Percentiles rank a stretch among this genome's conserved stretches.
phyloP scores from a whole-genome alignment of 2,888 invertebrate species.

The Ophion costatus region DNA sequence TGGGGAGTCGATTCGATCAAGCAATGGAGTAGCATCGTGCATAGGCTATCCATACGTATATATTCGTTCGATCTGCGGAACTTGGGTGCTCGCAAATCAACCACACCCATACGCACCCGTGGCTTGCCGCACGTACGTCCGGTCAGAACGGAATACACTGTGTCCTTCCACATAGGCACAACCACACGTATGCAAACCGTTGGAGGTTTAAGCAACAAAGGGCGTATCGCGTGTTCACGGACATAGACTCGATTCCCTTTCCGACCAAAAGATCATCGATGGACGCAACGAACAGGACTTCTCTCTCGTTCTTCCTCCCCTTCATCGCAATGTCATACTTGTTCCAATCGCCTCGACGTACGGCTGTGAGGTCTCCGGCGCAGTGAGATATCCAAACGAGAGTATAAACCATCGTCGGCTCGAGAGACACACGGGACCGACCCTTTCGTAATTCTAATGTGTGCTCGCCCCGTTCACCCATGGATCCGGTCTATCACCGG shows the following conservation, averaged over 20 bases:
- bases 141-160: conserved; percentile 46
- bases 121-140: conserved; percentile 61
- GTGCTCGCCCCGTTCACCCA: conserved; percentile 49
- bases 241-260: conserved; percentile 3
- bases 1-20: conserved; percentile 77
- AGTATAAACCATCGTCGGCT: conserved; percentile 50
- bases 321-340: conserved; percentile 8
- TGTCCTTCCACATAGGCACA: conserved; percentile 15
- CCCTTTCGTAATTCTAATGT: conserved; percentile 59
- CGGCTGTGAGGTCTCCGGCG: conserved; percentile 41
- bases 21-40: conserved; percentile 58
- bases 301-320: conserved; percentile 30
- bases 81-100: conserved; percentile 79
- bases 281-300: not conserved
- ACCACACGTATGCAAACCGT: conserved; percentile 6
- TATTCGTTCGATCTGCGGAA: conserved; percentile 76
- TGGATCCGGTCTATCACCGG: conserved; percentile 55
- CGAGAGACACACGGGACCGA: conserved; percentile 56
- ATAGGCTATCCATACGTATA: not conserved
- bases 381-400: conserved; percentile 34
- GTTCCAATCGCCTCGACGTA: conserved; percentile 28
- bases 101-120: conserved; percentile 67
- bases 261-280: not conserved
- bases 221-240: not conserved
- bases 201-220: conserved; percentile 1